phyloP scores from a whole-genome alignment of 2,888 invertebrate genomes.

The Cantharis flavilabris region DNA sequence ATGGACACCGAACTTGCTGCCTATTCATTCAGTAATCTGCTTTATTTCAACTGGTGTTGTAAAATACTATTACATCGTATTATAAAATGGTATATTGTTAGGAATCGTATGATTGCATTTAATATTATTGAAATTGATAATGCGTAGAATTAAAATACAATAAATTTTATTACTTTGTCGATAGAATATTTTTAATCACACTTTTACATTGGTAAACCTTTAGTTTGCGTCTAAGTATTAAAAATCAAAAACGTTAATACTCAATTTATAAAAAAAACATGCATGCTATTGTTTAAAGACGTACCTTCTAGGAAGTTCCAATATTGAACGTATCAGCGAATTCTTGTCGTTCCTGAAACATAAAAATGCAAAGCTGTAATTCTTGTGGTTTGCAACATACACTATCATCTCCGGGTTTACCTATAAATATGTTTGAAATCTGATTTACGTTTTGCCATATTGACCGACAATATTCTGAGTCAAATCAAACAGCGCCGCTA shows the following conservation, averaged over 20 bases:
- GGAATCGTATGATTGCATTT: too few relatives aligned
- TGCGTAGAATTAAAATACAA: too few relatives aligned
- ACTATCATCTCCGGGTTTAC: conserved; percentile 21
- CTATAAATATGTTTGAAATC: conserved; percentile 6
- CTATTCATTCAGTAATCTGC: too few relatives aligned
- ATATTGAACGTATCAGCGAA: conserved; percentile 20
- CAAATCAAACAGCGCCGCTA: background rate
- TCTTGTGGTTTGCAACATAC: conserved; percentile 18
- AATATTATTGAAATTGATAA: too few relatives aligned
- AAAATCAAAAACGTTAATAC: background rate
- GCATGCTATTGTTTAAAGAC: conserved; percentile 18
- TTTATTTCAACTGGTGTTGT: too few relatives aligned
- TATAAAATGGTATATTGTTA: too few relatives aligned
- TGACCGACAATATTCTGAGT: background rate
- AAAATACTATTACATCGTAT: too few relatives aligned
- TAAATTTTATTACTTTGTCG: too few relatives aligned
- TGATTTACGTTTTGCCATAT: conserved; percentile 8
- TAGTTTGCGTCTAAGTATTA: background rate
- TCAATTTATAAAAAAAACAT: background rate
- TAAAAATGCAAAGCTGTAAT: conserved; percentile 23
- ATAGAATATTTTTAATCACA: background rate
- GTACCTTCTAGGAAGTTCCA: conserved; percentile 26
- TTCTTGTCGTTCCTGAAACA: conserved; percentile 30
- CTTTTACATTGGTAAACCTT: background rate
- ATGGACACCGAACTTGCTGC: too few relatives aligned